These are phyloP conservation scores for Fragariocoptes setiger DNA, from an alignment of 1,140 invertebrate species.

Conservation along the genomic window DNA sequence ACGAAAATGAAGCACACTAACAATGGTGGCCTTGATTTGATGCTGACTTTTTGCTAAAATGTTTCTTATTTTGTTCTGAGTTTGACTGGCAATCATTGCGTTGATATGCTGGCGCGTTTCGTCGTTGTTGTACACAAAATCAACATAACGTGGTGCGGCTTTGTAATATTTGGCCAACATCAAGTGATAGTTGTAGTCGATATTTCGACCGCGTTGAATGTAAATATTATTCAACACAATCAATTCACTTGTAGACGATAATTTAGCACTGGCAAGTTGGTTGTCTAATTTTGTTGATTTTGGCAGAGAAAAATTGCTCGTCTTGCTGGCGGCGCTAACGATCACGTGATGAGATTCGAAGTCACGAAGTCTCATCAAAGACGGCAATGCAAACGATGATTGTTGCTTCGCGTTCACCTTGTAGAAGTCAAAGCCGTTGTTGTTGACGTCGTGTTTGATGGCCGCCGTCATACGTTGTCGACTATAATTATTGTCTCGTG, in stretches of 20 bases:
- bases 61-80: conserved; percentile 16
- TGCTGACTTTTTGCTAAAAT: conserved; percentile 12
- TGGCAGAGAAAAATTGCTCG: background rate
- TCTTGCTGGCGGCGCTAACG: background rate
- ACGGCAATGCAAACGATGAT: background rate
- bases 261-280: background rate
- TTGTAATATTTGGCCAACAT: conserved; percentile 13
- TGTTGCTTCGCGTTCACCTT: background rate
- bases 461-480: conserved; percentile 5
- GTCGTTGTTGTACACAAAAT: conserved; percentile 12
- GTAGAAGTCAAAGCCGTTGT: no score
- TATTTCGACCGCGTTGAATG: conserved; percentile 12
- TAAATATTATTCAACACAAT: conserved; percentile 12
- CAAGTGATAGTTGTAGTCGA: conserved; percentile 13
- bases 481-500: conserved; percentile 5
- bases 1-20: conserved; percentile 12
- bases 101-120: conserved; percentile 16
- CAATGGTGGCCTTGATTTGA: conserved; percentile 8
- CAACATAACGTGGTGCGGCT: conserved; percentile 12
- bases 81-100: conserved; percentile 15
- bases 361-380: background rate
- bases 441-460: conserved; percentile 3
- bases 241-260: conserved; percentile 9
- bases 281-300: background rate
- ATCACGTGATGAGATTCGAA: no score